Percentiles rank a stretch among this genome's conserved stretches.
Conservation (phyloP, 2,888 invertebrate species). For the Minunthozetes semirufus region DNA sequence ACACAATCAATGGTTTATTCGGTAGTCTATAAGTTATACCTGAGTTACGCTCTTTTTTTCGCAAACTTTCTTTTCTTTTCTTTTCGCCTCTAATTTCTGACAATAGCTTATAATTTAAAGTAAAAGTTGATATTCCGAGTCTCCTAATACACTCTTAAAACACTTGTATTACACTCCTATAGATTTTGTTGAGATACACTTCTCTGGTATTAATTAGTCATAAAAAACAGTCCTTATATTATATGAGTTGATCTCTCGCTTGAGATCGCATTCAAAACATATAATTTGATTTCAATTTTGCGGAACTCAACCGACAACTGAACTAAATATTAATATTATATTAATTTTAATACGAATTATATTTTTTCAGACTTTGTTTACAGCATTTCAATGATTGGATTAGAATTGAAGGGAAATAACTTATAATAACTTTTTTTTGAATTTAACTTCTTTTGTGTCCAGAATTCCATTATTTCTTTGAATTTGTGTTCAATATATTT, state of each 20-base stretch:
- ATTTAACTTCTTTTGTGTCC: neutral
- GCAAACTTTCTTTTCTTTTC: neutral
- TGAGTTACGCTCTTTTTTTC: neutral
- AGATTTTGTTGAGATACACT: too few species aligned
- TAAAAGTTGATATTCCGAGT: neutral
- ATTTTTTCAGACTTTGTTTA: conserved; percentile 24
- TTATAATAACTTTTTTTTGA: too few species aligned
- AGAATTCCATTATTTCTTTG: conserved; percentile 1
- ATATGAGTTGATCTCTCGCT: neutral
- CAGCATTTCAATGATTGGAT: neutral
- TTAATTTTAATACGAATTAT: conserved; percentile 11
- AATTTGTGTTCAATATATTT: neutral
- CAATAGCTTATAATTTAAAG: conserved; percentile 18
- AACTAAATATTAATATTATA: conserved; percentile 10
- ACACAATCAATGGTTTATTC: neutral
- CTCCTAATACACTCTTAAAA: too few species aligned
- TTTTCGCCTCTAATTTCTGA: neutral
- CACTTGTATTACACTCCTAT: too few species aligned
- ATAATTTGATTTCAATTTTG: conserved; percentile 4
- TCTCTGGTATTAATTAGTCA: conserved; percentile 4
- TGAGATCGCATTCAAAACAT: neutral
- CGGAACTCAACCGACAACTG: neutral
- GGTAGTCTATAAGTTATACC: neutral
- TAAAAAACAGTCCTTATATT: neutral
- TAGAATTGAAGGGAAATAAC: conserved; percentile 16